Percentiles rank a stretch among this genome's conserved stretches.
Evolutionary conservation across 1,140 invertebrate genomes (phyloP).

Genomic region (Achroia grisella): DNA sequence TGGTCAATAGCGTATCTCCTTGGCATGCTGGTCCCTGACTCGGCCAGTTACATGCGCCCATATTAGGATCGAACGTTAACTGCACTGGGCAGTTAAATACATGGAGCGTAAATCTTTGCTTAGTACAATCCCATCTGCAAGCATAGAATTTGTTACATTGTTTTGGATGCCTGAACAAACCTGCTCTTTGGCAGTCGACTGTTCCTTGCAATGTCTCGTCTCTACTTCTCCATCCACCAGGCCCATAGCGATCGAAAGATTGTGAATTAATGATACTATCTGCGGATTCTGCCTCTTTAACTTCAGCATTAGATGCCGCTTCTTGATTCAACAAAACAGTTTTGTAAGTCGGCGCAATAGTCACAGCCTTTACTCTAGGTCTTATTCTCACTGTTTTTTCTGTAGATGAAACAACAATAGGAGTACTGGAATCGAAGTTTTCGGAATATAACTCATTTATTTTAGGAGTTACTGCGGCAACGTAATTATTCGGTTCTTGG

Average conservation of each 20-base stretch:
- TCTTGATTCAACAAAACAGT: conserved; percentile 57
- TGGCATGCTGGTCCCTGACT: conserved; percentile 86
- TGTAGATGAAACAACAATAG: conserved; percentile 35
- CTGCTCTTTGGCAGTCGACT: conserved; percentile 82
- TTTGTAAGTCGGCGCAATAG: conserved; percentile 64
- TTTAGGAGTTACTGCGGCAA: conserved; percentile 32
- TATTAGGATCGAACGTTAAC: conserved; percentile 82
- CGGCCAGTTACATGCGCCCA: conserved; percentile 89
- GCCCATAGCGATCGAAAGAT: conserved; percentile 73
- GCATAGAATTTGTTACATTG: conserved; percentile 90
- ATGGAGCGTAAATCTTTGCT: conserved; percentile 85
- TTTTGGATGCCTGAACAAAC: conserved; percentile 87
- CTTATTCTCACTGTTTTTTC: conserved; percentile 43
- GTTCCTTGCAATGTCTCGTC: conserved; percentile 77
- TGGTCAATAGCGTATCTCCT: conserved; percentile 79
- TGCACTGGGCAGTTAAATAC: conserved; percentile 88
- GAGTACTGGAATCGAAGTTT: conserved; percentile 41
- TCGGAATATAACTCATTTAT: conserved; percentile 27
- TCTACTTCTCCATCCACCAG: conserved; percentile 69
- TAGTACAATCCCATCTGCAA: conserved; percentile 87
- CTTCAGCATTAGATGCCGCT: conserved; percentile 20
- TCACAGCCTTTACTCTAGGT: conserved; percentile 52
- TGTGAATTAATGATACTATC: conserved; percentile 36
- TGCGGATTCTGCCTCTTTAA: conserved; percentile 19
- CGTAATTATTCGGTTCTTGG: conserved; percentile 40